These are phyloP conservation scores for Myotis brandtii DNA, from an alignment of 2,113 vertebrate species.

Conservation along the genomic window DNA sequence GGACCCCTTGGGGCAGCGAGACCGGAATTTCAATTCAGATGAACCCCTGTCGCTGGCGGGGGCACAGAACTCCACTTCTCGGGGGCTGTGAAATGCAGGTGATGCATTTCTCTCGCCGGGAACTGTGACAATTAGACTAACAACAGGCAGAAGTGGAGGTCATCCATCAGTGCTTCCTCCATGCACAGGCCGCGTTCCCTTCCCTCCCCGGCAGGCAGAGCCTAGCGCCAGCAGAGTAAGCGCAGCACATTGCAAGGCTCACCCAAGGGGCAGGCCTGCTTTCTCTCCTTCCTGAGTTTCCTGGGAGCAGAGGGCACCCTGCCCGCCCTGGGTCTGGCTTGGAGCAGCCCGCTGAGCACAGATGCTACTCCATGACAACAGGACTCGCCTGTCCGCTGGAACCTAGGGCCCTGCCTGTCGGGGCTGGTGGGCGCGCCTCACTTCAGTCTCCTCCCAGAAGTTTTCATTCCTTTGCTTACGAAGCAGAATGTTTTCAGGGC, in stretches of 20 bases:
- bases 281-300: too few relatives aligned
- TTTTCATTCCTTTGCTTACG: slow-evolving; percentile 69
- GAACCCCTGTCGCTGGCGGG: too few relatives aligned
- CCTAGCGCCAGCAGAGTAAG: neutral
- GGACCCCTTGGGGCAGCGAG: neutral
- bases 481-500: slow-evolving; percentile 63
- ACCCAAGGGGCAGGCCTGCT: too few relatives aligned
- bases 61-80: neutral
- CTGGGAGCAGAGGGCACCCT: too few relatives aligned
- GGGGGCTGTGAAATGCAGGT: neutral
- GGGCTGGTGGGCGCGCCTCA: too few relatives aligned
- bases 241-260: neutral
- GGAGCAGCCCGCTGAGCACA: too few relatives aligned
- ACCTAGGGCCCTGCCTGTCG: too few relatives aligned
- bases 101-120: slow-evolving; percentile 6
- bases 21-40: neutral
- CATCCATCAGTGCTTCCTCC: slow-evolving; percentile 5
- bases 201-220: neutral
- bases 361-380: too few relatives aligned
- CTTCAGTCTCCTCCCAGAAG: slow-evolving; percentile 58
- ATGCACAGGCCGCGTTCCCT: slow-evolving; percentile 22
- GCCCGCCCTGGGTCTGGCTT: too few relatives aligned
- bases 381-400: too few relatives aligned
- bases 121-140: slow-evolving; percentile 17
- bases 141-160: slow-evolving; percentile 22